A percentile compares a stretch with the other conserved stretches of the same genome.
These are phyloP conservation scores for Atta cephalotes DNA, from an alignment of 1,140 invertebrate species.

Conservation along the genomic window DNA sequence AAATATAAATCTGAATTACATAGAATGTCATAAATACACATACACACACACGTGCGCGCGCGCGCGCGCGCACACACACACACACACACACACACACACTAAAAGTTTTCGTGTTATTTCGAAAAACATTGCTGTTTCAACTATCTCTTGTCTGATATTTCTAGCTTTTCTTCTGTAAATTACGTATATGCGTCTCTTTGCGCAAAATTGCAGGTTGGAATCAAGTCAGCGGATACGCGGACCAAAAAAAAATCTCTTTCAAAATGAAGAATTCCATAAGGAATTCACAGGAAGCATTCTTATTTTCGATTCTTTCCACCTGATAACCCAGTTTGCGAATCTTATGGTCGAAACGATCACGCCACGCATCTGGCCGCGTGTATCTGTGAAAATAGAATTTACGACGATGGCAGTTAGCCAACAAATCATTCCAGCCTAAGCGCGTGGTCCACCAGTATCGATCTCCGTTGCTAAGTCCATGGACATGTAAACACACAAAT, in stretches of 20 bases:
- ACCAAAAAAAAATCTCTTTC: not conserved
- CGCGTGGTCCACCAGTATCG: constrained; percentile 42
- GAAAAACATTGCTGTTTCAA: not conserved
- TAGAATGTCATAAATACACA: not conserved
- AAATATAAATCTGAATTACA: constrained; percentile 11
- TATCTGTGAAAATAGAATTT: constrained; percentile 68
- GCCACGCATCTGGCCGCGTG: constrained; percentile 20
- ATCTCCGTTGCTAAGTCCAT: constrained; percentile 44
- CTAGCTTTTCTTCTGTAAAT: not conserved
- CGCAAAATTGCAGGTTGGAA: not conserved
- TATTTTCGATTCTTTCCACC: not conserved
- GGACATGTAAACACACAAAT: constrained; percentile 49
- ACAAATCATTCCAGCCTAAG: constrained; percentile 48
- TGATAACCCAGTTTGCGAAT: not conserved
- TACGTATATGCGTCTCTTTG: not conserved
- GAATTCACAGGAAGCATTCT: not conserved
- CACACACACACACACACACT: no score
- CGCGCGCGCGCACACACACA: no score
- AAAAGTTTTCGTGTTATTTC: constrained; percentile 1
- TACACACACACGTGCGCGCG: no score
- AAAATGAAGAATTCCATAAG: not conserved
- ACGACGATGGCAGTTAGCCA: constrained; percentile 63
- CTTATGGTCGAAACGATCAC: constrained; percentile 43
- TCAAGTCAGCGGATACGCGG: not conserved
- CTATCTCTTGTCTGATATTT: not conserved